Conservation (phyloP, 2,888 invertebrate genomes). For the Heliconius ethilla region DNA sequence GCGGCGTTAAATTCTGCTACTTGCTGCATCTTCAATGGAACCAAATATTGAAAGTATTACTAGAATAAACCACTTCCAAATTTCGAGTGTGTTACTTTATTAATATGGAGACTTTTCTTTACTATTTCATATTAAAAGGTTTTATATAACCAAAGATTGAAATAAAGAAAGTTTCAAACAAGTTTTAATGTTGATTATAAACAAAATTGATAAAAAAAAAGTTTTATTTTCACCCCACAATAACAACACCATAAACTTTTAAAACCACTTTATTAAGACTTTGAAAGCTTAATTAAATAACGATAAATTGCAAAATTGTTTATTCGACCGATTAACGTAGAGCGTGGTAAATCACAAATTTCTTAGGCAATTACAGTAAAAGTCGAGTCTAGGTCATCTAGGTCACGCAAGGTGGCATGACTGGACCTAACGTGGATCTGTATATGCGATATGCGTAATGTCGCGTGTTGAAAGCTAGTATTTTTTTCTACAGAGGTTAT, state of each 20-base stretch:
- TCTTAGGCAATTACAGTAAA: constrained; percentile 24
- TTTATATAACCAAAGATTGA: not conserved
- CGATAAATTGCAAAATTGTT: constrained; percentile 10
- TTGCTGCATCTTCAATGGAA: no score
- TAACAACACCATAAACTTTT: not conserved
- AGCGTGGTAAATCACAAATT: constrained; percentile 28
- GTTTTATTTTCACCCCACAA: not conserved
- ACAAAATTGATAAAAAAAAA: not conserved
- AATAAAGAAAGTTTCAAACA: not conserved
- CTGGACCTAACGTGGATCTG: constrained; percentile 45
- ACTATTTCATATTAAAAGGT: no score
- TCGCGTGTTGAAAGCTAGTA: constrained; percentile 40
- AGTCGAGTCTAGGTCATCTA: constrained; percentile 45
- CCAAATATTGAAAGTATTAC: no score
- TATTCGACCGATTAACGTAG: constrained; percentile 1
- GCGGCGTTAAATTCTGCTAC: no score
- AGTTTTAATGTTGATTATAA: not conserved
- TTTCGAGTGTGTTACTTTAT: no score
- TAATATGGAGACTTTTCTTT: no score
- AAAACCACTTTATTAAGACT: constrained; percentile 5
- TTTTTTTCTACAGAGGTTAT: constrained; percentile 30
- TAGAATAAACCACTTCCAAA: no score
- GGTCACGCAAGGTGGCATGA: constrained; percentile 52
- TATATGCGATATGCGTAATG: constrained; percentile 44
- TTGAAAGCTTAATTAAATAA: constrained; percentile 20